Percentiles rank a stretch among this genome's conserved stretches.
These are phyloP conservation scores for Doris montereyensis DNA, from an alignment of 2,888 invertebrate species.

Conservation along the genomic window DNA sequence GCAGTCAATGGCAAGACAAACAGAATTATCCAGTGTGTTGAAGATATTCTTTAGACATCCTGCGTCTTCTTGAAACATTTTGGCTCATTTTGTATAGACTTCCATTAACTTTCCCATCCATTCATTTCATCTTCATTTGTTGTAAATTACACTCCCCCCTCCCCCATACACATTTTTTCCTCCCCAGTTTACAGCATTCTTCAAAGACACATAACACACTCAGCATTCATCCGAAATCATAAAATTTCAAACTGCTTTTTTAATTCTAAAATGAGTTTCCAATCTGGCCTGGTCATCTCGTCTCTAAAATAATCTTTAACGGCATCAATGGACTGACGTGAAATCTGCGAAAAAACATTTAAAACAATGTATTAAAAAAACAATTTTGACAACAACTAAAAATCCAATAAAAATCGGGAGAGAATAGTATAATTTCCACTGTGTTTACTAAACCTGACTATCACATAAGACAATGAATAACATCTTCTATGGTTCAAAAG, in stretches of 20 bases:
- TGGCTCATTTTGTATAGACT: too few relatives aligned
- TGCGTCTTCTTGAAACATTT: too few relatives aligned
- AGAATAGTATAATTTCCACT: too few relatives aligned
- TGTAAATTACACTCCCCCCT: too few relatives aligned
- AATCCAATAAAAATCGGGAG: too few relatives aligned
- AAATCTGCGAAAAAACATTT: constrained; percentile 82
- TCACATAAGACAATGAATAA: too few relatives aligned
- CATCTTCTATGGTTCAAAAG: too few relatives aligned
- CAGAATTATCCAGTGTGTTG: too few relatives aligned
- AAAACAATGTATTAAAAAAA: too few relatives aligned
- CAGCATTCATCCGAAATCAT: constrained; percentile 49
- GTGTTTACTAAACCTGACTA: too few relatives aligned
- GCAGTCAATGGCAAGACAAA: too few relatives aligned
- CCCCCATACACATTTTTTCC: constrained; percentile 5
- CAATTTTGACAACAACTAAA: not conserved
- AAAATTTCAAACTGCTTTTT: constrained; percentile 91
- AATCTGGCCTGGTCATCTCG: constrained; percentile 95
- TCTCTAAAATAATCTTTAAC: constrained; percentile 99
- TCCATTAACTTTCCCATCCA: not conserved
- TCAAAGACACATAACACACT: constrained; percentile 2
- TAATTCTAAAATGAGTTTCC: constrained; percentile 98
- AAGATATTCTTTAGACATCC: too few relatives aligned
- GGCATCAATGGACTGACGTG: constrained; percentile 97
- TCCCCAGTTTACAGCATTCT: not conserved
- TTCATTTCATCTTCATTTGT: not conserved